phyloP scores from a whole-genome alignment of 2,113 vertebrate genomes.

The Sylvilagus bachmani region DNA sequence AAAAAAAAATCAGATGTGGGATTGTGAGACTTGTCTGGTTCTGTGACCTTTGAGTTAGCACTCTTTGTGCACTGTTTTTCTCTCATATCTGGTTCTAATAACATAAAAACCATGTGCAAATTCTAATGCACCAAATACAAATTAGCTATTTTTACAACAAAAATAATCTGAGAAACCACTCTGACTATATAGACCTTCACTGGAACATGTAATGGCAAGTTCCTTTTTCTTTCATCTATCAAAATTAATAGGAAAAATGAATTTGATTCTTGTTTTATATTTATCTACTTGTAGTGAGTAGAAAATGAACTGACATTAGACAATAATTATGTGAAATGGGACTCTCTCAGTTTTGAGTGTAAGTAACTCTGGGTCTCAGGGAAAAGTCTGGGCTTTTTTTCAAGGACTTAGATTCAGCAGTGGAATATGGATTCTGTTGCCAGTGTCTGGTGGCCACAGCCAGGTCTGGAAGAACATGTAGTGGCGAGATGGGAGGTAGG shows the following conservation, averaged over 20 bases:
- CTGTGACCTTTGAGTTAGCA: neutral
- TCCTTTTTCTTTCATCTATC: conserved; percentile 34
- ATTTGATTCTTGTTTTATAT: neutral
- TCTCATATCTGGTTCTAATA: neutral
- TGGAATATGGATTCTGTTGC: neutral
- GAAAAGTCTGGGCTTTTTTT: neutral
- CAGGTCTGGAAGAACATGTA: neutral
- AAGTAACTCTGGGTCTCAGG: neutral
- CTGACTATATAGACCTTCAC: neutral
- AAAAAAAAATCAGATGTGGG: neutral
- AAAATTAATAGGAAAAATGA: conserved; percentile 4
- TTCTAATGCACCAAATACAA: neutral
- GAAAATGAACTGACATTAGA: neutral
- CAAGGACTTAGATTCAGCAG: neutral
- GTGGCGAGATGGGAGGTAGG: neutral
- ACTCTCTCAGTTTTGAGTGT: neutral
- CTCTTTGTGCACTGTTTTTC: neutral
- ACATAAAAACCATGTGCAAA: conserved; percentile 1
- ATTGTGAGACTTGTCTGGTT: neutral
- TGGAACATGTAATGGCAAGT: neutral
- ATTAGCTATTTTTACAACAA: conserved; percentile 15
- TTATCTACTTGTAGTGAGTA: neutral
- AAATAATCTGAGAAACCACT: neutral
- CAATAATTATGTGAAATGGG: neutral
- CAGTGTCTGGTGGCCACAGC: neutral